Conservation (phyloP, 2,797 vertebrate genomes). For the Danio kyathit region DNA sequence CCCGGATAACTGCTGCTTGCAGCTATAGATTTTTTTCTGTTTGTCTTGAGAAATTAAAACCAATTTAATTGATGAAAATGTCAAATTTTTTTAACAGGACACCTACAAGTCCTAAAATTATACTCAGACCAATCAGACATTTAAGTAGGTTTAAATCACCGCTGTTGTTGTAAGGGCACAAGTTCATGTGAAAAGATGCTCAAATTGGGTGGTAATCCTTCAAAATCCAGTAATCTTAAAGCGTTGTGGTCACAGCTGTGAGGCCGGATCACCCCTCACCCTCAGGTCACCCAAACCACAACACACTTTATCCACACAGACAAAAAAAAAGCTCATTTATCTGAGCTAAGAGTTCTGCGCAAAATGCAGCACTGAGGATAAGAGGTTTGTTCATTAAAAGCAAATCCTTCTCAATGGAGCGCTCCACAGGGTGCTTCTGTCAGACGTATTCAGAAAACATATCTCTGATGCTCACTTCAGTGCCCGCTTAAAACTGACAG, state of each 20-base stretch:
- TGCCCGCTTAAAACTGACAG: slow-evolving; percentile 30
- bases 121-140: too few relatives aligned
- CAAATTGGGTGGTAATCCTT: slow-evolving; percentile 40
- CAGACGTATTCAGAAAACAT: slow-evolving; percentile 23
- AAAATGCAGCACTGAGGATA: background rate
- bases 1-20: too few relatives aligned
- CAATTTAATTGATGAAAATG: too few relatives aligned
- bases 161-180: background rate
- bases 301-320: background rate
- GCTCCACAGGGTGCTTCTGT: slow-evolving; percentile 4
- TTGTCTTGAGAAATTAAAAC: too few relatives aligned
- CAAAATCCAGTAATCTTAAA: slow-evolving; percentile 22
- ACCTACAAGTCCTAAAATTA: too few relatives aligned
- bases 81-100: too few relatives aligned
- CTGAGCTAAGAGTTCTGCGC: background rate
- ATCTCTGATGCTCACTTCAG: slow-evolving; percentile 5
- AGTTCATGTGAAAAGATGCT: slow-evolving; percentile 25
- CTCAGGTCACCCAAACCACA: slow-evolving; percentile 1
- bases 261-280: slow-evolving; percentile 14
- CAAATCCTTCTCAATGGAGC: background rate
- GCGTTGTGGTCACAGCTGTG: slow-evolving; percentile 16
- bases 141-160: background rate
- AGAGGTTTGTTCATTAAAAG: background rate
- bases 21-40: too few relatives aligned
- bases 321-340: background rate